Conservation (phyloP, 2,113 vertebrate species). For the Python bivittatus region DNA sequence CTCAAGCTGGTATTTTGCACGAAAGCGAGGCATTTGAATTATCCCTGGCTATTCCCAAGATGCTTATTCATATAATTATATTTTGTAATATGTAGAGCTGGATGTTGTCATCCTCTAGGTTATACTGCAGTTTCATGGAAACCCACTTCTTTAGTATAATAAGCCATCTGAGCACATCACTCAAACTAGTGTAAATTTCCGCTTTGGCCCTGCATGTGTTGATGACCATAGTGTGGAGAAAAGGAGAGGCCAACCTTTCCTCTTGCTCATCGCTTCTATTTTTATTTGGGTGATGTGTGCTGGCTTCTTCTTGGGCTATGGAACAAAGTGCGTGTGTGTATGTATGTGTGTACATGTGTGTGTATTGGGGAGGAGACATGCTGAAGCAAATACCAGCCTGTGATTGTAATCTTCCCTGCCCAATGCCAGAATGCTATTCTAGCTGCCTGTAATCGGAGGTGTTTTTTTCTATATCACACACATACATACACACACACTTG, state of each 20-base stretch:
- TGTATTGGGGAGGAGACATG: neutral
- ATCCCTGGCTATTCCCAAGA: neutral
- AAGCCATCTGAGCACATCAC: neutral
- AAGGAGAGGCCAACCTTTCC: neutral
- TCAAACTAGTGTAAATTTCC: neutral
- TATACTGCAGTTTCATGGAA: neutral
- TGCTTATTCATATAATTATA: neutral
- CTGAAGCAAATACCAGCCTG: neutral
- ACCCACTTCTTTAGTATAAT: neutral
- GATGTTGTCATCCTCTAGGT: neutral
- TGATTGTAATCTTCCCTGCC: neutral
- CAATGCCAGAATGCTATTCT: neutral
- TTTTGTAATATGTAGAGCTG: neutral
- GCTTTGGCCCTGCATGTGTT: neutral
- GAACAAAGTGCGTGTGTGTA: neutral
- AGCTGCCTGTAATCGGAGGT: neutral
- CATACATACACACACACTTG: neutral
- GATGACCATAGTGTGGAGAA: neutral
- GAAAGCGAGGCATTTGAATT: neutral
- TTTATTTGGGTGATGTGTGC: neutral
- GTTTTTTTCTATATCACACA: accelerated
- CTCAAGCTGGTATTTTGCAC: neutral
- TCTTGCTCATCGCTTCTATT: neutral
- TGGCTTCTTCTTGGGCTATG: neutral
- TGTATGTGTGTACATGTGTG: neutral